A percentile compares a stretch with the other conserved stretches of the same genome.
Evolutionary conservation across 2,797 vertebrate genomes (phyloP).

Genomic region (Acanthopagrus latus): DNA sequence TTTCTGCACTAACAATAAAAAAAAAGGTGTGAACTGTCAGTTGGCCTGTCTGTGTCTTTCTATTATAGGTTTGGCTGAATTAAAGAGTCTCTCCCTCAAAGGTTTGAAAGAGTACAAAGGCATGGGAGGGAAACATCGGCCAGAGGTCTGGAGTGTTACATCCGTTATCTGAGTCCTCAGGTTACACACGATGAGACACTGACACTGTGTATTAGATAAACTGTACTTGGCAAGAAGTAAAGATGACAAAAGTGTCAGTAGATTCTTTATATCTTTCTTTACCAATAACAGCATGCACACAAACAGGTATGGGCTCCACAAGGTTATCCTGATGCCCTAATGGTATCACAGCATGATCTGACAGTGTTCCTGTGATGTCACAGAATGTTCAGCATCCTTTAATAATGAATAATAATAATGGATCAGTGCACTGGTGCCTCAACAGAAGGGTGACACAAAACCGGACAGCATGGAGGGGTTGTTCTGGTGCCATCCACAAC

Average conservation of each 20-base stretch:
- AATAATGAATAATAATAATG: too few species aligned
- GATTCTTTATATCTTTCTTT: background rate
- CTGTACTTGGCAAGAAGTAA: background rate
- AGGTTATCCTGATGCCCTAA: too few species aligned
- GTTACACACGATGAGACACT: too few species aligned
- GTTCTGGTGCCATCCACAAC: too few species aligned
- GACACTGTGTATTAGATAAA: background rate
- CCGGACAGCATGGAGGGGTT: too few species aligned
- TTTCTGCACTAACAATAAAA: conserved; percentile 12
- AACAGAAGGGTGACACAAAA: too few species aligned
- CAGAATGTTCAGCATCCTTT: too few species aligned
- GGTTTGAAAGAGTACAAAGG: background rate
- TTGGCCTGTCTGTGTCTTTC: background rate
- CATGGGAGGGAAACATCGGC: background rate
- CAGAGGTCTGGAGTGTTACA: background rate
- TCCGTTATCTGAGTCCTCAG: background rate
- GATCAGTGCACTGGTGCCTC: too few species aligned
- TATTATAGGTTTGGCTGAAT: background rate
- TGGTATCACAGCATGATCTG: too few species aligned
- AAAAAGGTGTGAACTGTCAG: background rate
- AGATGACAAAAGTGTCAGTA: background rate
- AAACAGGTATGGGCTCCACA: too few species aligned
- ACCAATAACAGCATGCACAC: too few species aligned
- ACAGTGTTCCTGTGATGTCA: too few species aligned
- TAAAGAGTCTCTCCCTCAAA: background rate